These are phyloP conservation scores for Drosophila sproati DNA, from an alignment of 1,140 invertebrate species.

Conservation along the genomic window DNA sequence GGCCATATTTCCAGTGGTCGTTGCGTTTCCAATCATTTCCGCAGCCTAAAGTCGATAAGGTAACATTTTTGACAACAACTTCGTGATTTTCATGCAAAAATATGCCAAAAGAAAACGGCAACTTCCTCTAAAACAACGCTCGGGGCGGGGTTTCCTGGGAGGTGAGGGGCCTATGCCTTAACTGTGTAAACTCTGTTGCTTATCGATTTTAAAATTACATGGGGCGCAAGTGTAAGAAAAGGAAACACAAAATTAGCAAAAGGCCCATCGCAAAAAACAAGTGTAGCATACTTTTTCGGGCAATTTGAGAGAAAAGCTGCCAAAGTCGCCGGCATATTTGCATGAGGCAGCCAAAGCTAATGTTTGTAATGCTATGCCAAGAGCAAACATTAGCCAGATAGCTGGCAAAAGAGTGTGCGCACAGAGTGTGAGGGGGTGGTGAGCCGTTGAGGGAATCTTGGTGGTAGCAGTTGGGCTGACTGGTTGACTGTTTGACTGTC, in stretches of 20 bases:
- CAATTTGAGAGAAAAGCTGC: conserved; percentile 46
- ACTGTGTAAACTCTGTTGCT: conserved; percentile 48
- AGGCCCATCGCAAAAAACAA: conserved; percentile 49
- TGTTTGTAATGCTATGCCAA: conserved; percentile 60
- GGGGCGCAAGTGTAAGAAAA: conserved; percentile 44
- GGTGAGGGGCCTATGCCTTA: not conserved
- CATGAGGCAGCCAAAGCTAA: conserved; percentile 59
- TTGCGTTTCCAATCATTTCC: conserved; percentile 58
- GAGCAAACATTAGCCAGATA: conserved; percentile 56
- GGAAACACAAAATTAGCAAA: conserved; percentile 72
- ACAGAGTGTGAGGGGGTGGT: not conserved
- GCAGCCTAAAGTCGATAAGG: conserved; percentile 60
- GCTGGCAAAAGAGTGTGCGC: conserved; percentile 42
- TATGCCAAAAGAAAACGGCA: conserved; percentile 47
- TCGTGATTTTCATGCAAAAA: conserved; percentile 78
- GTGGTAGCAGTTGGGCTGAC: conserved; percentile 13
- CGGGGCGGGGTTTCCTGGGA: no score
- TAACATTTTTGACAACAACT: conserved; percentile 74
- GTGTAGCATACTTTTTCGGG: conserved; percentile 72
- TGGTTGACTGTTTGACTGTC: not conserved
- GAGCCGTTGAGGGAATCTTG: not conserved
- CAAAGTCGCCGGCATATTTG: conserved; percentile 64
- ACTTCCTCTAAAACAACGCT: not conserved
- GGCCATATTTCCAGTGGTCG: conserved; percentile 62
- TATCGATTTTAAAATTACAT: conserved; percentile 78